These are phyloP conservation scores for Trichoplusia ni DNA, from an alignment of 1,140 invertebrate genomes.

Conservation along the genomic window DNA sequence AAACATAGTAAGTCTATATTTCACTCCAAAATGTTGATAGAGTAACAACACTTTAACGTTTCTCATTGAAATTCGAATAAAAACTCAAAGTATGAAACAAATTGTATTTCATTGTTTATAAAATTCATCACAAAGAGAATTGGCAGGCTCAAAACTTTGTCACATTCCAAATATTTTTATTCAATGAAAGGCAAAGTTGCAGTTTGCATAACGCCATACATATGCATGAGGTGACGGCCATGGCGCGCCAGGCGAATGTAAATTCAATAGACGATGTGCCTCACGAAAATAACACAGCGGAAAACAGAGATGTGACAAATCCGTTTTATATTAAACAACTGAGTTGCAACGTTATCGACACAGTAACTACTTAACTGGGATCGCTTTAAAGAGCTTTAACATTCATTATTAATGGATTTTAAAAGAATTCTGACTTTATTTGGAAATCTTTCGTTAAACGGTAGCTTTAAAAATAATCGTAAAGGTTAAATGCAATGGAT, in stretches of 20 bases:
- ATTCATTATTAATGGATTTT: slow-evolving; percentile 24
- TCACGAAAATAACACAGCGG: slow-evolving; percentile 54
- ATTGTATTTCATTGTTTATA: slow-evolving; percentile 2
- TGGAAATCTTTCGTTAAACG: too few relatives aligned
- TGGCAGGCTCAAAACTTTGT: slow-evolving; percentile 15
- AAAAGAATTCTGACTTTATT: too few relatives aligned
- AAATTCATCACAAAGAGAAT: slow-evolving; percentile 17
- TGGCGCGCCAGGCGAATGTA: slow-evolving; percentile 54
- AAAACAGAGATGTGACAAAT: slow-evolving; percentile 50
- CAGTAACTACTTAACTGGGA: neutral
- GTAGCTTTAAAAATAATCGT: too few relatives aligned
- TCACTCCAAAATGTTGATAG: too few relatives aligned
- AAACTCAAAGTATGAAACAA: neutral
- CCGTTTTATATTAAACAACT: slow-evolving; percentile 50
- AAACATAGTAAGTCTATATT: too few relatives aligned
- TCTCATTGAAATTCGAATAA: too few relatives aligned
- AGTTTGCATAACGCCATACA: slow-evolving; percentile 67
- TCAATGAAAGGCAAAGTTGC: slow-evolving; percentile 61
- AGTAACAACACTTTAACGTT: too few relatives aligned
- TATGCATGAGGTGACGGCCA: slow-evolving; percentile 60
- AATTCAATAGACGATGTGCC: slow-evolving; percentile 56
- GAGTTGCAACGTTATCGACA: neutral
- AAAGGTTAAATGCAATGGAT: too few relatives aligned
- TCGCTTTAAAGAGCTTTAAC: slow-evolving; percentile 23
- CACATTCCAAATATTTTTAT: slow-evolving; percentile 48